Evolutionary conservation across 2,797 vertebrate species (phyloP), one percentile per base, ranked within the genome.

Genomic region (Poeciliopsis infans): DNA sequence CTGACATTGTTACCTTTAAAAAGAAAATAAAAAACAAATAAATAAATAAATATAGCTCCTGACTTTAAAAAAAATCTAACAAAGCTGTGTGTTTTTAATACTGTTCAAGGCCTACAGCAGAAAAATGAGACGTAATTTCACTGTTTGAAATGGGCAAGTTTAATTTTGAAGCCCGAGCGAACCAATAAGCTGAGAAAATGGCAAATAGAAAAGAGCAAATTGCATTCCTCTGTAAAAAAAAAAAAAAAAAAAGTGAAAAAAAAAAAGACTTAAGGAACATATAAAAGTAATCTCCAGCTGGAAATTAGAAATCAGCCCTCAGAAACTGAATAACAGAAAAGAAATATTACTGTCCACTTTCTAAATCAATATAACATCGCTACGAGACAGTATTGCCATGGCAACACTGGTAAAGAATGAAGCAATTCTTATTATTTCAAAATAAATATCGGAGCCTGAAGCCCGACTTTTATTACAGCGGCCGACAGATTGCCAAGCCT

Each of bases 341-440:
- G 95, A 99, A 98, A 98, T 98, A 99, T 99, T 98, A 98, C 97
- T 97, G 97, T 98, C 98, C 97, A 98, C 97, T 98, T 98, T 97
- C 96, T 97, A 97, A 98, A 99, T 98, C 98, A 99, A 99, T 99
- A 99, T 97, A 97, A 96, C 97, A 97, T 96, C 85, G 97, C 97
- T 97, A 97, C 96, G 96, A 96, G 97, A 97, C 94, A 96, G 96
- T 96, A 99, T 99, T 97, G 98, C 97, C 97, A 99, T 99, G 97
- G 97, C 96, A 99, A 99, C 98, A 96, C 95, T 92, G 96, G 97
- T 97, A 98, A 98, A 98, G 97, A 97, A 98, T 97, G 97, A 98
- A 98, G 97, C 97, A 97, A 97, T 97, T 98, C 97, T 97, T 98
- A 98, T 97, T 98, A 98, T 99, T 98, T 98, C 96, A 97, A 98